Evolutionary conservation across 1,140 invertebrate species (phyloP).

Genomic region (Meloidogyne floridensis): DNA sequence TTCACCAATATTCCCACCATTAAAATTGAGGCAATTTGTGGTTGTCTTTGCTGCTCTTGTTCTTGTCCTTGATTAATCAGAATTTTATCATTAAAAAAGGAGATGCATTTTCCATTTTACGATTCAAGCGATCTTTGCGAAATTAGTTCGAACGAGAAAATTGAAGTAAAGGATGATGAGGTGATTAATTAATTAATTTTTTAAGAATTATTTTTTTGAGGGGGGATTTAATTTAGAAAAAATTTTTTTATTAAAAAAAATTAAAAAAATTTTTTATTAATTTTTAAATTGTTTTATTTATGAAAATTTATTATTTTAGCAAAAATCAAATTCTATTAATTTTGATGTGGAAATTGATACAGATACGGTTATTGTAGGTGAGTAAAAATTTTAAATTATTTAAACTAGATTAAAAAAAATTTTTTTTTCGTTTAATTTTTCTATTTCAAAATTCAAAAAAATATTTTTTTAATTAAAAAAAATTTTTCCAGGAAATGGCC

Average conservation of each 20-base stretch:
- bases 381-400: background rate
- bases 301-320: background rate
- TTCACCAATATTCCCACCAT: no score
- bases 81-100: background rate
- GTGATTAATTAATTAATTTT: background rate
- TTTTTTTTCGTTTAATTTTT: background rate
- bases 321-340: background rate
- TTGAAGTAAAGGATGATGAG: background rate
- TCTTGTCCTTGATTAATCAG: background rate
- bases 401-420: background rate
- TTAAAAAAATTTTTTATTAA: no score
- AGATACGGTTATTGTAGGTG: slow-evolving; percentile 20
- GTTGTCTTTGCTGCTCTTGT: background rate
- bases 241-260: no score
- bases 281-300: no score
- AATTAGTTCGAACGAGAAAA: background rate
- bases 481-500: slow-evolving; percentile 56
- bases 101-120: background rate
- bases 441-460: background rate
- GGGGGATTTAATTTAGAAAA: no score
- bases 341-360: slow-evolving; percentile 8
- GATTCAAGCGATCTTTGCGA: background rate
- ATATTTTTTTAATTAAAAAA: background rate
- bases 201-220: background rate
- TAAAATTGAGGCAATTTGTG: no score